These are phyloP conservation scores for Motacilla tschutschensis DNA, from an alignment of 2,113 vertebrate genomes.

Conservation along the genomic window DNA sequence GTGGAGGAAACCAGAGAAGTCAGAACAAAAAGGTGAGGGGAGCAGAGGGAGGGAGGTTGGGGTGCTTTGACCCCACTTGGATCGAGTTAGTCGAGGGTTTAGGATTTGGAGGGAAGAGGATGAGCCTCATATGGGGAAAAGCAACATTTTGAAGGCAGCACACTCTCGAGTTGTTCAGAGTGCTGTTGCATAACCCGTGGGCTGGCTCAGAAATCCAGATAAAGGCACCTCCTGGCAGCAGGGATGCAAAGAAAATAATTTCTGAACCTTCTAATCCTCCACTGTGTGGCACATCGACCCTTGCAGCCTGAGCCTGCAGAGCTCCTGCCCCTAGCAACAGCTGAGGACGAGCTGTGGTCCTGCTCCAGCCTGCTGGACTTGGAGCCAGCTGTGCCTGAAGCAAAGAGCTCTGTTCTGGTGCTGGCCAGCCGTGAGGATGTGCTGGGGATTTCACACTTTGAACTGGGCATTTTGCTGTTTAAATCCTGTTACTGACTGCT, in stretches of 20 bases:
- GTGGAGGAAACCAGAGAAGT: constrained; percentile 47
- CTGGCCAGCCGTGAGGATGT: not conserved
- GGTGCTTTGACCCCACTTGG: not conserved
- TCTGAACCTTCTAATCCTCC: constrained; percentile 17
- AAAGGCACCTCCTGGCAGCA: constrained; percentile 10
- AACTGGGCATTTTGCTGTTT: not conserved
- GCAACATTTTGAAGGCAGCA: not conserved
- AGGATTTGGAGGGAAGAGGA: not conserved
- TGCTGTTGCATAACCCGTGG: not conserved
- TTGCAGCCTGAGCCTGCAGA: not conserved
- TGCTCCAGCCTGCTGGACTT: not conserved
- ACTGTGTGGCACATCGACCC: not conserved
- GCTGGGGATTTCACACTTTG: not conserved
- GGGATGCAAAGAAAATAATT: constrained; percentile 5
- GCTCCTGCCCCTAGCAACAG: not conserved
- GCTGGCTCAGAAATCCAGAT: constrained; percentile 25
- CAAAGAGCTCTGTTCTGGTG: not conserved
- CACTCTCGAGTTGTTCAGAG: not conserved
- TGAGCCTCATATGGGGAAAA: not conserved
- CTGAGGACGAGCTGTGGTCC: not conserved
- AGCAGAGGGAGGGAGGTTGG: not conserved
- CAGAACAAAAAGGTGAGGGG: not conserved
- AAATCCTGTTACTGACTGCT: not conserved
- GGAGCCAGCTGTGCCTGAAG: not conserved
- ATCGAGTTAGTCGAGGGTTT: not conserved